Base-by-base conservation (phyloP, 1,140 invertebrate genomes). In the Bombus turneri region DNA sequence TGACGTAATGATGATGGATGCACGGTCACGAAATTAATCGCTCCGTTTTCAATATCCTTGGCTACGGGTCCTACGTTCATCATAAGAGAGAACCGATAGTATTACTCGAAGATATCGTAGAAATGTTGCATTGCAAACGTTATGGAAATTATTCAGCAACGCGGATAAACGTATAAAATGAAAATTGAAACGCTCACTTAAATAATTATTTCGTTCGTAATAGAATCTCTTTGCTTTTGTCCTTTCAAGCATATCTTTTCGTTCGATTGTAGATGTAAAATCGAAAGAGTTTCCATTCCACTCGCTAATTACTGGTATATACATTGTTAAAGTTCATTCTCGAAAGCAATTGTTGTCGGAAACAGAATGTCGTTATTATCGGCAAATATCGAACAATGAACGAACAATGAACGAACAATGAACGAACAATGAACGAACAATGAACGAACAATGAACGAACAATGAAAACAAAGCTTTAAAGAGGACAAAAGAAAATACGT, bases 1-100 rank as follows among this genome's bases (percentile, higher is more conserved):
- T 86, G 84, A 79, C 77, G 75, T 71, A 76, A 88, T 37, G 68
- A 84, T 83, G 81, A 86, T 89, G 47, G 85, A 89, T 89, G 39
- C 43, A 5, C 18, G 4, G 12, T 53, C 15, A 10, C 39, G 34
- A 75, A 79, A 79, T 84, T 84, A 43, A 78, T 37, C 18, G 15
- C 1, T 53, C 43, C 8, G 25, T 34, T 75, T 53, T 41, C 57
- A n/a, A 41, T 76, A 59, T 66, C 22, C 18, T 74, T 22, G 22
- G 68, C 31, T 18, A 18, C 34, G 34, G 10, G 1, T 39, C 10
- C 34, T 41, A 13, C 13, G 15, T 1, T n/a, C 4, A 28, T 28
- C 5, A 8, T 13, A 25, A 28, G 34, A 9, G 15, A 72, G 4
- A 15, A 72, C 13, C 25, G 69, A 18, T 25, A 8, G 22, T 5